phyloP scores from a whole-genome alignment of 2,113 vertebrate genomes.

The Ifrita kowaldi region DNA sequence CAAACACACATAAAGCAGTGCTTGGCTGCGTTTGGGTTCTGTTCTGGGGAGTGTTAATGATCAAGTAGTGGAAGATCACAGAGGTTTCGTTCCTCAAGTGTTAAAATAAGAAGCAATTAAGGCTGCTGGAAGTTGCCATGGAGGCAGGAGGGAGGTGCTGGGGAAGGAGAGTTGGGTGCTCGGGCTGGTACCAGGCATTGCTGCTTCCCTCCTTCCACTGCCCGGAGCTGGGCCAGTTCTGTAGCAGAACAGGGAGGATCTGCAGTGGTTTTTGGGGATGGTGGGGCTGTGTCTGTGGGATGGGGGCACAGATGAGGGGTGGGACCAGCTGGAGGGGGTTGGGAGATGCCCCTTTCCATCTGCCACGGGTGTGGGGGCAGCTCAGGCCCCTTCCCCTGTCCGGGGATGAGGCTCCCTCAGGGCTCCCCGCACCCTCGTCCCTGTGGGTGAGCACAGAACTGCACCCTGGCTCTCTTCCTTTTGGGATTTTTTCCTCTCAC shows the following conservation, averaged over 20 bases:
- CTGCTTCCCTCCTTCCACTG: not conserved
- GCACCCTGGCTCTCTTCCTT: not conserved
- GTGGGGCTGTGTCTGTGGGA: not conserved
- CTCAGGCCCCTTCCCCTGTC: not conserved
- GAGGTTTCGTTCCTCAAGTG: not conserved
- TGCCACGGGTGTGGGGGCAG: not conserved
- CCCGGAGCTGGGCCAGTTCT: not conserved
- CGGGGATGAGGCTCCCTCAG: accelerated
- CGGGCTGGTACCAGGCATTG: not conserved
- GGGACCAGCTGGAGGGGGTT: not conserved
- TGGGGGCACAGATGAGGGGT: accelerated
- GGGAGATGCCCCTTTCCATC: not conserved
- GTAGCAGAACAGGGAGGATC: not conserved
- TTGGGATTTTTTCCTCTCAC: not conserved
- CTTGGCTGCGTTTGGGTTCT: not conserved
- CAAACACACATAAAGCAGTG: accelerated
- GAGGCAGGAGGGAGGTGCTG: not conserved
- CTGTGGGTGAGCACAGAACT: not conserved
- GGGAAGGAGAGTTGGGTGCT: not conserved
- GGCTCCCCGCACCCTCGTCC: not conserved
- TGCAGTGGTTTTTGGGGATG: not conserved
- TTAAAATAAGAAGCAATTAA: conserved; percentile 24
- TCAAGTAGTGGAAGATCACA: not conserved
- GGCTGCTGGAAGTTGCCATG: conserved; percentile 27
- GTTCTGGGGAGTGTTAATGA: not conserved